Conservation (phyloP, 2,797 vertebrate species). For the Neostethus bicornis region DNA sequence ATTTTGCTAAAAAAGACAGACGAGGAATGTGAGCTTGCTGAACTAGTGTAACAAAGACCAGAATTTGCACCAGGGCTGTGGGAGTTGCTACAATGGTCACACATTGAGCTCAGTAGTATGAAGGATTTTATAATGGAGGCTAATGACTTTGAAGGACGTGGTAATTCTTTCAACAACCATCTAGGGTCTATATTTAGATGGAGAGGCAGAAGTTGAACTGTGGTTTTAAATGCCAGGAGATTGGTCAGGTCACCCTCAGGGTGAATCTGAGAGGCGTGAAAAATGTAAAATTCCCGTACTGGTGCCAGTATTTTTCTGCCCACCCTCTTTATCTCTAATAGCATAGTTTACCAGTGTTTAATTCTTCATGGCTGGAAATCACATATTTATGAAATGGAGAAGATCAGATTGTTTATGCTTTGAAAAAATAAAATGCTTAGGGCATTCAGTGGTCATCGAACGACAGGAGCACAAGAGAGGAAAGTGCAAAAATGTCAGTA, state of each 20-base stretch:
- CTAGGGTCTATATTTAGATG: conserved; percentile 63
- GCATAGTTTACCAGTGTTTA: conserved; percentile 34
- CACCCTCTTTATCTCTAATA: conserved; percentile 30
- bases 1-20: not conserved
- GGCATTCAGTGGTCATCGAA: conserved; percentile 25
- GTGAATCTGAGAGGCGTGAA: conserved; percentile 61
- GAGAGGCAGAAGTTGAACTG: conserved; percentile 52
- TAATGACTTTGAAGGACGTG: conserved; percentile 66
- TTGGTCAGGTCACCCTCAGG: conserved; percentile 48
- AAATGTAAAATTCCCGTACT: conserved; percentile 54
- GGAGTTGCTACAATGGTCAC: conserved; percentile 27
- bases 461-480: conserved; percentile 28
- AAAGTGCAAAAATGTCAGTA: conserved; percentile 67
- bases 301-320: conserved; percentile 43
- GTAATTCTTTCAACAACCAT: conserved; percentile 61
- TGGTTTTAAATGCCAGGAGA: conserved; percentile 51
- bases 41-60: too few relatives aligned
- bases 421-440: conserved; percentile 28
- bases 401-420: conserved; percentile 22
- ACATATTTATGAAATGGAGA: conserved; percentile 14
- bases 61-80: not conserved
- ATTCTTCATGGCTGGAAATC: conserved; percentile 39
- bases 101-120: conserved; percentile 7
- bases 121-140: conserved; percentile 48
- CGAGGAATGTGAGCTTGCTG: not conserved